phyloP scores from a whole-genome alignment of 2,113 vertebrate genomes.

The Halcyon malimbica region DNA sequence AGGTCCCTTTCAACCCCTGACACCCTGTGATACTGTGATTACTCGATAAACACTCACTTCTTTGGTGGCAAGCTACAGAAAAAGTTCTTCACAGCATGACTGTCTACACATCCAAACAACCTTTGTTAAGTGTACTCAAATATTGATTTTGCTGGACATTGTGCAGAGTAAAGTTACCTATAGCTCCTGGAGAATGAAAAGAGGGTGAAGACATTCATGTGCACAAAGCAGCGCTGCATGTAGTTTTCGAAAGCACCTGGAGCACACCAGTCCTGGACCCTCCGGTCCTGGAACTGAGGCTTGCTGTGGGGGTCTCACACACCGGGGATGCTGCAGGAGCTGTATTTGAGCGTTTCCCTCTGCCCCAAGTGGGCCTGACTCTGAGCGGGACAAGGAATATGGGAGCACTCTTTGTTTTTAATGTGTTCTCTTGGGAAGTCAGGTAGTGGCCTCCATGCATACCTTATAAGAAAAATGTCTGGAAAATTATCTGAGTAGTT shows the following conservation, averaged over 20 bases:
- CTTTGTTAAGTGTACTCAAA: not conserved
- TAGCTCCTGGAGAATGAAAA: not conserved
- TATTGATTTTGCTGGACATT: not conserved
- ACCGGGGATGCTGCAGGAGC: not conserved
- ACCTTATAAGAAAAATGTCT: not conserved
- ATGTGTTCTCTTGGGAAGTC: not conserved
- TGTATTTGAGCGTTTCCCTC: not conserved
- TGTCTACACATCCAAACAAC: not conserved
- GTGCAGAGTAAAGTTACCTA: not conserved
- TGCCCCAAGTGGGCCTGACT: not conserved
- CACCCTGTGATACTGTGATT: no score
- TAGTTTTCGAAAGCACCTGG: not conserved
- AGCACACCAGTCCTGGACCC: not conserved
- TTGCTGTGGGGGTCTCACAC: not conserved
- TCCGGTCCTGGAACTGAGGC: not conserved
- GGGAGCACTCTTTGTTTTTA: not conserved
- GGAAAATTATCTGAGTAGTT: not conserved
- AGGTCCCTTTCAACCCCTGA: no score
- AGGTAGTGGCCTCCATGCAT: accelerated
- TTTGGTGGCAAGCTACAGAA: not conserved
- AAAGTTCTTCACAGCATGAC: not conserved
- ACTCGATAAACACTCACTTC: not conserved
- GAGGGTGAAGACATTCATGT: not conserved
- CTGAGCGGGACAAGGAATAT: not conserved
- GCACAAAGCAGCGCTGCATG: not conserved